Evolutionary conservation across 2,888 invertebrate genomes (phyloP).

Genomic region (Lithophane semibrunnea): DNA sequence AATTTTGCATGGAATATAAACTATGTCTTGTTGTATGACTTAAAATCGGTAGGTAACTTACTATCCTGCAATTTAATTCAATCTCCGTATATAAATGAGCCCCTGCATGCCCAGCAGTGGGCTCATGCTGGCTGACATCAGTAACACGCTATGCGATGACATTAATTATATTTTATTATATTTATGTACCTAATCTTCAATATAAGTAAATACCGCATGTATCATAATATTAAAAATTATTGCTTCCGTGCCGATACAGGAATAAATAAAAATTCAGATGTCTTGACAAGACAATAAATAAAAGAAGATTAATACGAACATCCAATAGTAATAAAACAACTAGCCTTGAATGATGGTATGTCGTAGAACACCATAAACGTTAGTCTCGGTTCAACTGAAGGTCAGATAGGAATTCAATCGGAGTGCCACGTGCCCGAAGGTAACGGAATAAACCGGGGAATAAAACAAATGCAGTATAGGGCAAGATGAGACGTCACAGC

Average conservation of each 20-base stretch:
- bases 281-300: constrained; percentile 46
- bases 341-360: constrained; percentile 61
- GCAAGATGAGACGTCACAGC: constrained; percentile 80
- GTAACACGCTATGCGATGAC: background rate
- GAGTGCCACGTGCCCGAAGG: constrained; percentile 73
- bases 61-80: constrained; percentile 12
- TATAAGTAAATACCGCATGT: constrained; percentile 25
- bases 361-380: constrained; percentile 62
- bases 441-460: constrained; percentile 78
- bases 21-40: constrained; percentile 22
- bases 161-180: constrained; percentile 13
- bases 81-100: background rate
- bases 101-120: background rate
- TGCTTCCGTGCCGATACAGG: constrained; percentile 10
- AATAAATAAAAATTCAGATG: constrained; percentile 18
- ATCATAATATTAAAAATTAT: constrained; percentile 18
- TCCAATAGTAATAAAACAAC: constrained; percentile 55
- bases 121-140: background rate
- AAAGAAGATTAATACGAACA: constrained; percentile 45
- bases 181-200: background rate
- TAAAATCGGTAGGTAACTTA: background rate
- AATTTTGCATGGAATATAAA: constrained; percentile 21
- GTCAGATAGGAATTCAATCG: constrained; percentile 63
- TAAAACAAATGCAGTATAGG: constrained; percentile 73
- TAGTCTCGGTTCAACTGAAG: constrained; percentile 62